phyloP scores from a whole-genome alignment of 2,113 vertebrate genomes.

The Barnardius zonarius region DNA sequence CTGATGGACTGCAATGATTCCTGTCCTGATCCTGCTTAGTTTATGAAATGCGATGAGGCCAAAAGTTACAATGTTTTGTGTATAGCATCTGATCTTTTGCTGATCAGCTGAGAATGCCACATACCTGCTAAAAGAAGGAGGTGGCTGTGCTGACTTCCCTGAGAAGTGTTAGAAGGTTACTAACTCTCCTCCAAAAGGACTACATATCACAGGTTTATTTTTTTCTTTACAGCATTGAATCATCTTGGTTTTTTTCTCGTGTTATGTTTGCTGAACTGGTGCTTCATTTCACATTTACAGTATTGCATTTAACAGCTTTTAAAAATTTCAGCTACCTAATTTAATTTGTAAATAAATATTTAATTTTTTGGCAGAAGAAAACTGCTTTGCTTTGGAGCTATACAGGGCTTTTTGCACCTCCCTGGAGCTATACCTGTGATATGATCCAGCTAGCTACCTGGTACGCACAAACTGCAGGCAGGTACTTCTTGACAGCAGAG shows the following conservation, averaged over 20 bases:
- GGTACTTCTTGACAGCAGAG: neutral
- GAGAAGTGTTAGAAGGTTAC: neutral
- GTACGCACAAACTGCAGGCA: neutral
- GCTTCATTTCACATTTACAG: neutral
- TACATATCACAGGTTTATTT: neutral
- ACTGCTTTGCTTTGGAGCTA: neutral
- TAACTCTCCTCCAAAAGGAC: neutral
- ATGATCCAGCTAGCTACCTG: neutral
- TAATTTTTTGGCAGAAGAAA: neutral
- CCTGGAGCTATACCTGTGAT: neutral
- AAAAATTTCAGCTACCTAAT: neutral
- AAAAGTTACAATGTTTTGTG: neutral
- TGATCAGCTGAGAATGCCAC: neutral
- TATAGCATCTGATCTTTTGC: neutral
- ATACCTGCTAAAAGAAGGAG: neutral
- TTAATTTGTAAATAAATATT: neutral
- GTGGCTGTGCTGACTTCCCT: neutral
- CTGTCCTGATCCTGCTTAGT: neutral
- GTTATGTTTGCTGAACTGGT: neutral
- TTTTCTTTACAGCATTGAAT: neutral
- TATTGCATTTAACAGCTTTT: neutral
- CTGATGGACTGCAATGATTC: neutral
- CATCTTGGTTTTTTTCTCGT: neutral
- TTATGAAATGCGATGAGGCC: neutral
- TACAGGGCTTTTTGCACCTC: fast-evolving